Evolutionary conservation across 2,888 invertebrate genomes (phyloP).

Genomic region (Callinectes sapidus): DNA sequence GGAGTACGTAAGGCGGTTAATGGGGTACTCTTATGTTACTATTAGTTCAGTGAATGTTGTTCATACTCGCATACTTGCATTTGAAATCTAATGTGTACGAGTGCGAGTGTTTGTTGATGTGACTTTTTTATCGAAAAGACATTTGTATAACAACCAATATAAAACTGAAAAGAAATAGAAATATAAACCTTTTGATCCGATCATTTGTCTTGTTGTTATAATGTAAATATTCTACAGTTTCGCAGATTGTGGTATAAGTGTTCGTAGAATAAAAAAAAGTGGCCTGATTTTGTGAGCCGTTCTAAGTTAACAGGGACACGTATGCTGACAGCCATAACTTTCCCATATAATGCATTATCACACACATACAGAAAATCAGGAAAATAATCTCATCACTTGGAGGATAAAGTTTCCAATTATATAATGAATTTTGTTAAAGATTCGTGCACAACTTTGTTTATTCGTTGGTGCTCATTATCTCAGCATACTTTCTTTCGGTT

Average conservation of each 20-base stretch:
- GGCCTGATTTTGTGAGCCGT: neutral
- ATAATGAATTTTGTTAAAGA: neutral
- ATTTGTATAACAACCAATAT: neutral
- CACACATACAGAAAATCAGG: neutral
- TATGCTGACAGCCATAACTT: neutral
- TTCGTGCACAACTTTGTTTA: neutral
- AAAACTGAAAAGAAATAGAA: neutral
- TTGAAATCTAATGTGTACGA: neutral
- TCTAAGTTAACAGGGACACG: neutral
- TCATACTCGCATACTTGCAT: neutral
- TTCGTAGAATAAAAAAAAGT: neutral
- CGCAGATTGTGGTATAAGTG: neutral
- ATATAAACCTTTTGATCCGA: neutral
- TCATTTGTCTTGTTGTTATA: neutral
- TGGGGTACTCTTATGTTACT: neutral
- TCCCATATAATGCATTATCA: neutral
- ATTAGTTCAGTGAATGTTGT: neutral
- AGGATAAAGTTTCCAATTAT: neutral
- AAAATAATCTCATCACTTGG: neutral
- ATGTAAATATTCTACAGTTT: neutral
- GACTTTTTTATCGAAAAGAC: neutral
- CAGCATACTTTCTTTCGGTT: neutral
- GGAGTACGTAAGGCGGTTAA: neutral
- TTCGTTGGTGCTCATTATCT: neutral
- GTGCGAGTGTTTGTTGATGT: neutral